A percentile compares a stretch with the other conserved stretches of the same genome.
These are phyloP conservation scores for Lottia scabra DNA, from an alignment of 2,888 invertebrate genomes.

Conservation along the genomic window DNA sequence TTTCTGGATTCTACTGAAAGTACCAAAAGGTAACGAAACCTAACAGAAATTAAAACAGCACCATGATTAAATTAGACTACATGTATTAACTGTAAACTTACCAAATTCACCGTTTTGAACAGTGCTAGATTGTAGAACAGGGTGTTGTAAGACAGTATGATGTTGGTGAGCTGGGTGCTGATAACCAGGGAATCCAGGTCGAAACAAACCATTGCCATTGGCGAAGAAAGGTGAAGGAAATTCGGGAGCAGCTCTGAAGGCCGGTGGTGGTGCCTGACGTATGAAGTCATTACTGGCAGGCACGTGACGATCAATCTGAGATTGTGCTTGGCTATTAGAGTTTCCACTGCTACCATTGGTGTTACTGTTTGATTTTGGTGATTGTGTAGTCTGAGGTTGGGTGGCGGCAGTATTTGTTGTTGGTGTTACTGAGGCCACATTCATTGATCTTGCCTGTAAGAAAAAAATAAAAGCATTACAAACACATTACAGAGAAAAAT, in stretches of 20 bases:
- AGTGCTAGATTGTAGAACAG: constrained; percentile 46
- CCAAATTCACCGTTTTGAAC: constrained; percentile 62
- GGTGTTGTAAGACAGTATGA: constrained; percentile 54
- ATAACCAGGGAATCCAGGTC: constrained; percentile 63
- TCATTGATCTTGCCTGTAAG: constrained; percentile 24
- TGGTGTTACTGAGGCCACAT: constrained; percentile 18
- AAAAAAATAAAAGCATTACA: neutral
- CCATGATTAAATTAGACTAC: too few relatives aligned
- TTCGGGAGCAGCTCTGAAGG: constrained; percentile 63
- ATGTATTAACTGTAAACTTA: constrained; percentile 6
- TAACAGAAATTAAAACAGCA: too few relatives aligned
- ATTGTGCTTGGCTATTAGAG: constrained; percentile 30
- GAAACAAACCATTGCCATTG: constrained; percentile 66
- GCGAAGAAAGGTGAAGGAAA: constrained; percentile 65
- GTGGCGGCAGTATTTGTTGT: constrained; percentile 11
- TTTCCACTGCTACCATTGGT: constrained; percentile 28
- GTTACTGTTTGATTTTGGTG: constrained; percentile 27
- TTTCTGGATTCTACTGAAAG: too few relatives aligned
- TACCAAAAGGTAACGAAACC: too few relatives aligned
- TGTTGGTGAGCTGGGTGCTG: constrained; percentile 64
- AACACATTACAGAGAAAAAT: too few relatives aligned
- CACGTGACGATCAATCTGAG: constrained; percentile 19
- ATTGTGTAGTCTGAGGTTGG: constrained; percentile 20
- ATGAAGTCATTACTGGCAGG: constrained; percentile 52
- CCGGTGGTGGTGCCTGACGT: constrained; percentile 55